Evolutionary conservation across 1,140 invertebrate species (phyloP).

Genomic region (Globodera rostochiensis): DNA sequence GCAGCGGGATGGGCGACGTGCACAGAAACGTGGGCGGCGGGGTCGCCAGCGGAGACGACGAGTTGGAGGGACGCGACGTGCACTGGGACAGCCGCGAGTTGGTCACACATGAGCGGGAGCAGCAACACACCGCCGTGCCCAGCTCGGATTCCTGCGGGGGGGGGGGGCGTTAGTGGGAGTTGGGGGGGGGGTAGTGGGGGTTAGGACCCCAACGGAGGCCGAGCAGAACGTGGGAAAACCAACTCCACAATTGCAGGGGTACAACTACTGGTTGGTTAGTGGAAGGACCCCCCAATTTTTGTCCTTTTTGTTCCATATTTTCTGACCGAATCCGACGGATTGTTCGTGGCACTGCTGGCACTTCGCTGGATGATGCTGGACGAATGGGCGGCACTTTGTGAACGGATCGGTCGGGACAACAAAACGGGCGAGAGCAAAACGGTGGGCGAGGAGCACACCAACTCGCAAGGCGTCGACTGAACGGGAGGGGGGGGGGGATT

Average conservation of each 20-base stretch:
- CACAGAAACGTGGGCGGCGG: constrained; percentile 33
- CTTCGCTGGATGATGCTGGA: constrained; percentile 41
- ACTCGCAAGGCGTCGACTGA: constrained; percentile 38
- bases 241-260: no score
- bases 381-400: constrained; percentile 54
- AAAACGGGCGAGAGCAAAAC: constrained; percentile 58
- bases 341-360: constrained; percentile 23
- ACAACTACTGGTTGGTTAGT: no score
- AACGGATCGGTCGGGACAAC: constrained; percentile 56
- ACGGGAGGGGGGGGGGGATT: constrained; percentile 1
- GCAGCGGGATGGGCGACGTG: constrained; percentile 28
- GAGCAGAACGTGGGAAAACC: no score
- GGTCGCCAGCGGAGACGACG: constrained; percentile 35
- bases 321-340: constrained; percentile 34
- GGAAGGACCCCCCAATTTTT: no score
- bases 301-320: no score
- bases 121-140: neutral
- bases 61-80: constrained; percentile 30
- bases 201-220: no score
- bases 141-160: constrained; percentile 21
- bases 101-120: constrained; percentile 4
- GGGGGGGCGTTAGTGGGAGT: neutral
- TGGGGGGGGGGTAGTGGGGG: neutral
- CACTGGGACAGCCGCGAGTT: constrained; percentile 26
- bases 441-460: constrained; percentile 50